Evolutionary conservation across 2,888 invertebrate genomes (phyloP), one percentile per base, ranked within the genome.

Genomic region (Acrocyrtus sp.): DNA sequence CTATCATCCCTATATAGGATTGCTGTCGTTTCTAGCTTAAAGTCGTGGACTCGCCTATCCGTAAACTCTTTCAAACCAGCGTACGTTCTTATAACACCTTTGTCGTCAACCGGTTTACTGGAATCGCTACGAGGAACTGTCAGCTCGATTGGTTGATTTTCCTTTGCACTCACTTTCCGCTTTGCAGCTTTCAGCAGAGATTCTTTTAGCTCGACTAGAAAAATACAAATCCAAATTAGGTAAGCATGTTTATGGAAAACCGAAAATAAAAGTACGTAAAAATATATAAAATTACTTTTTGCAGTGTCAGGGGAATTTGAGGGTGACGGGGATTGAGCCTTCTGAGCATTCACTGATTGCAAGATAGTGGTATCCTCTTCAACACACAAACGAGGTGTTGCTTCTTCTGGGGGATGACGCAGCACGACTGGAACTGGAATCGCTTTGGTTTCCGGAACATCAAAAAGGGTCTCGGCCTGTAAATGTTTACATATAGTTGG

Each of bases 11-110:
- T 68, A 8, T 82, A 78, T 22, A 93, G 84, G 86, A 91, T 89
- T 65, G 91, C 89, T 84, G 90, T 89, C 1, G 92, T 90, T 84
- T 93, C 93, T 83, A 91, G 87, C 83, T 91, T 91, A 84, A 92
- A 91, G 83, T 91, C 81, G 82, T 90, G 87, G 66, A 90, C 87
- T 75, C 90, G 85, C 82, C 91, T 89, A 79, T 90, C 89, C 6
- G 90, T 89, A 2, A 72, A 61, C 80, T 86, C 87, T 80, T 85
- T 87, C 82, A 87, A 86, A 80, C 87, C 88, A 63, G 87, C 88
- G 83, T 89, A 91, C 81, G 89, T 89, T 83, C 87, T 85, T 56
- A 83, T 82, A 45, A 81, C 77, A 41, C 81, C 82, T 21, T 79
- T 78, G 22, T 81, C 82, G 60, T 81, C 81, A 81, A 85, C 87